Evolutionary conservation across 2,113 vertebrate species (phyloP), one percentile per base, ranked within the genome.

Genomic region (Gasterosteus aculeatus): DNA sequence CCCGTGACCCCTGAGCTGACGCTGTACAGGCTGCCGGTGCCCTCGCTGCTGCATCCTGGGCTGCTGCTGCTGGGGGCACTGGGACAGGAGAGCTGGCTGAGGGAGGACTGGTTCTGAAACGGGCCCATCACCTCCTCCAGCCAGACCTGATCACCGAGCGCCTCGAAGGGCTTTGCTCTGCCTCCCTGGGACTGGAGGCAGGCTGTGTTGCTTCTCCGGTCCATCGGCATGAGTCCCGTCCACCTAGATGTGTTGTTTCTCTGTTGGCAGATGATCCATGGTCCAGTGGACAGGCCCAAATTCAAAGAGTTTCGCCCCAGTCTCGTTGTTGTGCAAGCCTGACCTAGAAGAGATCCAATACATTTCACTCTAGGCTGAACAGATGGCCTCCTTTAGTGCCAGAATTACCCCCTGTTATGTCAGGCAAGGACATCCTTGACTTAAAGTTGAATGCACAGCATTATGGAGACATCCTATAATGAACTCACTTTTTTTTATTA

Each of bases 271-370:
- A 80, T 85, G 59, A 80, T 65, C 51, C 83, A 81, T 10, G 74
- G 85, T 77, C 77, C 51, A 77, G 67, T 80, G 69, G 67, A 72
- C 61, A 78, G 72, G 72, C 76, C 88, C 12, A 39, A 82, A 85
- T 92, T 91, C 85, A 81, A 83, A 91, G 69, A 80, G 62, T 91
- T 94, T 81, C 91, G 78, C 61, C 85, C 90, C 83, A 91, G 88
- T 86, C 58, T 88, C 87, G 78, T 61, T 75, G 80, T 72, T 76
- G 78, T 74, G 83, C 42, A 83, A 87, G 78, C 60, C 80, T 87
- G 87, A 87, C 88, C 91, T 46, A 79, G 71, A 85, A 82, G 59
- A 42, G 76, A 80, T 77, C 83, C 84, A 78, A 88, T 89, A 82
- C 72, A 81, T 91, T 92, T 85, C 68, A 89, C 88, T 88, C 75